These are phyloP conservation scores for Ancistrus triradiatus DNA, from an alignment of 2,113 vertebrate genomes.

Conservation along the genomic window DNA sequence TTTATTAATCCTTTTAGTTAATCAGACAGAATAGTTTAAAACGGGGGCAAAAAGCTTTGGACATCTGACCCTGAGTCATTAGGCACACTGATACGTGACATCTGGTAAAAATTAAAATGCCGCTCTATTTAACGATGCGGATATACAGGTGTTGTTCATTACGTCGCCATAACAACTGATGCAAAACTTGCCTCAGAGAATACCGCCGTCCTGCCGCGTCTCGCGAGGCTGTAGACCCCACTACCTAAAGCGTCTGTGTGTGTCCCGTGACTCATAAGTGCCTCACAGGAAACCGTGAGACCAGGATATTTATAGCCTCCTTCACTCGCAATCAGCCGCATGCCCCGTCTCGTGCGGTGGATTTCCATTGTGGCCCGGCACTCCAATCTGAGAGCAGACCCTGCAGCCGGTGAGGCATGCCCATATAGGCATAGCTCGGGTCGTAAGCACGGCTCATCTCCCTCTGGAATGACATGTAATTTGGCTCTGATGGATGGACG, in stretches of 20 bases:
- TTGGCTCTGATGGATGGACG: slow-evolving; percentile 44
- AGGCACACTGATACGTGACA: neutral
- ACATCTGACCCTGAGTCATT: neutral
- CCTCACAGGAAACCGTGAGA: slow-evolving; percentile 22
- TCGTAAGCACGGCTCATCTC: slow-evolving; percentile 29
- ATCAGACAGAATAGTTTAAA: neutral
- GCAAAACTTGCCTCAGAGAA: slow-evolving; percentile 10
- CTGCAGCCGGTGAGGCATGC: slow-evolving; percentile 20
- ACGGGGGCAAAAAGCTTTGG: neutral
- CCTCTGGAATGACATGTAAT: slow-evolving; percentile 54
- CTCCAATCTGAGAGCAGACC: slow-evolving; percentile 18
- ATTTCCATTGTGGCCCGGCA: slow-evolving; percentile 6
- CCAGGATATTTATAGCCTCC: slow-evolving; percentile 19
- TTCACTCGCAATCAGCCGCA: slow-evolving; percentile 16
- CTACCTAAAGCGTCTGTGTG: neutral
- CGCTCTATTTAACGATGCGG: neutral
- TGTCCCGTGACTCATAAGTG: slow-evolving; percentile 22
- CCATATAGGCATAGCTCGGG: slow-evolving; percentile 46
- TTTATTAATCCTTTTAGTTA: too few species aligned
- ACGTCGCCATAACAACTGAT: neutral
- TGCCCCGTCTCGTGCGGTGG: neutral
- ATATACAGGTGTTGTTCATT: slow-evolving; percentile 15
- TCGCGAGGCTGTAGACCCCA: slow-evolving; percentile 5
- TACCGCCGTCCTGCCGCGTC: neutral
- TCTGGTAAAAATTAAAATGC: slow-evolving; percentile 7